These are phyloP conservation scores for Pseudomyrmex concolor DNA, from an alignment of 1,140 invertebrate genomes.

Conservation along the genomic window DNA sequence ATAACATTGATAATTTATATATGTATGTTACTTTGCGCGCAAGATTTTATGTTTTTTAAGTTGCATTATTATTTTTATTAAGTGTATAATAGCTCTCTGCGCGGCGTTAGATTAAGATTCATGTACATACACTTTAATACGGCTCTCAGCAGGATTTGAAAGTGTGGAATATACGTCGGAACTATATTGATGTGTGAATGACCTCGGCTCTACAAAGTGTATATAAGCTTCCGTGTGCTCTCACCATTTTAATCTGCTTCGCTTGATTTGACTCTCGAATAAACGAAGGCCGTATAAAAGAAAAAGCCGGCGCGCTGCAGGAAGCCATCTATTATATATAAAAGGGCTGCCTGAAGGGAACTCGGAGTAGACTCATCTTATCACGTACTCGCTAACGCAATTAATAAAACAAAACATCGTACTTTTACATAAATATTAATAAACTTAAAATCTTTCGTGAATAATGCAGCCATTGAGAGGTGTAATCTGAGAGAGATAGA, in stretches of 20 bases:
- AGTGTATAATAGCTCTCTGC: too few relatives aligned
- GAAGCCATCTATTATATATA: conserved; percentile 52
- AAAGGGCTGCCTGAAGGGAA: conserved; percentile 34
- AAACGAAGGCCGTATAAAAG: conserved; percentile 50
- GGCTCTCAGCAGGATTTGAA: not conserved
- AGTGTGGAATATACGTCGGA: not conserved
- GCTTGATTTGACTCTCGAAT: conserved; percentile 53
- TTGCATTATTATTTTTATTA: too few relatives aligned
- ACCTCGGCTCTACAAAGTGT: conserved; percentile 33
- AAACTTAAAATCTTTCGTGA: not conserved
- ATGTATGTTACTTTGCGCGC: too few relatives aligned
- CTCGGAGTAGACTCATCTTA: not conserved
- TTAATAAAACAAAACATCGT: conserved; percentile 16
- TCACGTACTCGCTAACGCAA: not conserved
- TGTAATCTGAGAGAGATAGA: too few relatives aligned
- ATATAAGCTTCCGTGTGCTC: conserved; percentile 45
- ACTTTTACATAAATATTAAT: conserved; percentile 5
- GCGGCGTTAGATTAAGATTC: not conserved
- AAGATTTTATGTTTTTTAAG: too few relatives aligned
- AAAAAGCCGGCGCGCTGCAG: conserved; percentile 47
- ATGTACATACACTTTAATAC: not conserved
- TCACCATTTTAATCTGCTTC: conserved; percentile 55
- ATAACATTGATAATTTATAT: too few relatives aligned
- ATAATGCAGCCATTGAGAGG: too few relatives aligned
- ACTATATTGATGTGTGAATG: conserved; percentile 40